Conservation (phyloP, 2,113 vertebrate genomes). For the Eubucco bourcierii region DNA sequence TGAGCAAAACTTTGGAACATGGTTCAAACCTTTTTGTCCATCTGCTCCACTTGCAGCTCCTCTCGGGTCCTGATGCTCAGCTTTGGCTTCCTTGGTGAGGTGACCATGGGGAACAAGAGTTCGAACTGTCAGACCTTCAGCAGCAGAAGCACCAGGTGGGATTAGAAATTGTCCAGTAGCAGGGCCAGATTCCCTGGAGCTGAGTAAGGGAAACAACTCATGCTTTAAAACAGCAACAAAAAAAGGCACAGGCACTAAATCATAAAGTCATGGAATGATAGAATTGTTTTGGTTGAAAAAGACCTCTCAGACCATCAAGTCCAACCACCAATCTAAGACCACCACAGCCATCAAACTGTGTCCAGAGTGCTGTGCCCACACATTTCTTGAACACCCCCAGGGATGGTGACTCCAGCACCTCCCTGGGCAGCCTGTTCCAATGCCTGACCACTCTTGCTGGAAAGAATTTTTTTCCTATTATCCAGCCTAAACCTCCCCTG, state of each 20-base stretch:
- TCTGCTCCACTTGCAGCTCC: not conserved
- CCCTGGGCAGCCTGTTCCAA: no score
- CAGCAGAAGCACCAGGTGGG: slow-evolving; percentile 34
- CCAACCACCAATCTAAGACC: no score
- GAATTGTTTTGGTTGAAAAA: no score
- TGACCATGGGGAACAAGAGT: fast-evolving
- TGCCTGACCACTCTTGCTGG: no score
- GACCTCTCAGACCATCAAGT: no score
- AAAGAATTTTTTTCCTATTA: no score
- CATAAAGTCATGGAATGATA: no score
- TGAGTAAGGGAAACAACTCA: not conserved
- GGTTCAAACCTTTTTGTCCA: not conserved
- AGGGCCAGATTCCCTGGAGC: slow-evolving; percentile 53
- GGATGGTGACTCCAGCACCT: no score
- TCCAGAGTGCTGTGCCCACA: no score
- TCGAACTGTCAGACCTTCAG: not conserved
- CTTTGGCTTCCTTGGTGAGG: not conserved
- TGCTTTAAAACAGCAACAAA: not conserved
- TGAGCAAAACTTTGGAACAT: not conserved
- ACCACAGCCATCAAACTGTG: no score
- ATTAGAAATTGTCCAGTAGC: not conserved
- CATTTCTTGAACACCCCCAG: no score
- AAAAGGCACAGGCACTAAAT: not conserved
- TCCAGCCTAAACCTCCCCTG: no score
- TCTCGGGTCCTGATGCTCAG: slow-evolving; percentile 10